A percentile compares a stretch with the other conserved stretches of the same genome.
Conservation (phyloP, 2,797 vertebrate genomes). For the Peromyscus attwateri region DNA sequence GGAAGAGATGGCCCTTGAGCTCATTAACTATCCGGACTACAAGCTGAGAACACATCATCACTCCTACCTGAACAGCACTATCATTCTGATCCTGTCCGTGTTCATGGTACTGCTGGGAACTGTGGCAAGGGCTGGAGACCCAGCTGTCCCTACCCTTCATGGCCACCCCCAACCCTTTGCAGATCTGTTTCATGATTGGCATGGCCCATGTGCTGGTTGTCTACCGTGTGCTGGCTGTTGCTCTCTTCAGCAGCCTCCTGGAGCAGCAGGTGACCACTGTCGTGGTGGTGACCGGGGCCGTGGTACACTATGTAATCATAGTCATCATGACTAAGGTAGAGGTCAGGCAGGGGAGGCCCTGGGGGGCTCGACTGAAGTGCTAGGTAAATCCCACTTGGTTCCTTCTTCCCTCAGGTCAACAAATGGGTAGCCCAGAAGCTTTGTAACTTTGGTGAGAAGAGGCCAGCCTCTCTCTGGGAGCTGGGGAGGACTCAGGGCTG, state of each 20-base stretch:
- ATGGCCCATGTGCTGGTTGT: slow-evolving; percentile 93
- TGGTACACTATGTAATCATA: slow-evolving; percentile 95
- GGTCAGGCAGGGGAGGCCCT: slow-evolving; percentile 47
- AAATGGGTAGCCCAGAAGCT: slow-evolving; percentile 92
- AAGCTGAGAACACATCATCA: slow-evolving; percentile 88
- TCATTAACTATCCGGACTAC: slow-evolving; percentile 90
- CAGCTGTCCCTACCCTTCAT: fast-evolving
- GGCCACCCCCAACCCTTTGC: neutral
- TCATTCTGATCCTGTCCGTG: slow-evolving; percentile 91
- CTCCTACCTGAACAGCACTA: slow-evolving; percentile 91
- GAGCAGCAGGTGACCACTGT: slow-evolving; percentile 89
- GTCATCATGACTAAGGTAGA: slow-evolving; percentile 91
- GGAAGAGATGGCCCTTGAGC: slow-evolving; percentile 94
- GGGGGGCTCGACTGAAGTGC: neutral
- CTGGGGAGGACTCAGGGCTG: neutral
- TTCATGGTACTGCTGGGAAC: slow-evolving; percentile 88
- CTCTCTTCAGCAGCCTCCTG: slow-evolving; percentile 88
- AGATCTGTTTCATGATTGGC: slow-evolving; percentile 94
- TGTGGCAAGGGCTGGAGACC: fast-evolving
- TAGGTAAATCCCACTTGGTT: neutral
- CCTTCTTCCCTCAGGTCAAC: slow-evolving; percentile 91
- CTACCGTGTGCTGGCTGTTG: slow-evolving; percentile 92
- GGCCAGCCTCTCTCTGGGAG: neutral
- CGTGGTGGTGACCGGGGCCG: slow-evolving; percentile 92
- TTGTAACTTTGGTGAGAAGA: slow-evolving; percentile 92